Base-by-base conservation (phyloP, 1,140 invertebrate species). In the Drosophila parvula region DNA sequence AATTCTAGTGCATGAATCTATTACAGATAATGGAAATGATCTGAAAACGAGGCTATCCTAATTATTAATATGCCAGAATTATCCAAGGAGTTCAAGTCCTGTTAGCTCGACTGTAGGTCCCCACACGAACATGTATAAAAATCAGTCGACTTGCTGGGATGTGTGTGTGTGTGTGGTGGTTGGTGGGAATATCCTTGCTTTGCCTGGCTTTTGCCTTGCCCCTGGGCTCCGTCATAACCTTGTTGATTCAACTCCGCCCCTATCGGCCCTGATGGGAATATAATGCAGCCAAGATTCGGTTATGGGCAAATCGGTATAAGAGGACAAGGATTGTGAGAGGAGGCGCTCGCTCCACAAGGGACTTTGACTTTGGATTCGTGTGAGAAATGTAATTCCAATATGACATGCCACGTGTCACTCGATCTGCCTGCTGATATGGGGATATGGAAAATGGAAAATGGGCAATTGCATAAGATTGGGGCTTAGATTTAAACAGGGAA, bases 301-400 rank as follows among this genome's bases (percentile, higher is more conserved):
- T 30, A 30, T 48, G 57, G 36, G 18, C 9, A 53, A 55, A 55
- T 55, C 34, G 18, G 18, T 22, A 22, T 22, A 22, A 30, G 14
- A 0, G 14, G 4, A 30, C n/a, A 28, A n/a, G 60, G 4, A 0
- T 14, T 32, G 12, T 53, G 16, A 18, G 9, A 14, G 40, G 36
- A 18, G 63, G 27, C 32, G 27, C 32, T n/a, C 32, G 27, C 32
- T n/a, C 62, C 41, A 48, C 11, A 44, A 40, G 68, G 64, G 43
- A 56, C 44, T 70, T 71, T 71, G 65, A 70, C 65, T 70, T 58
- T 70, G 65, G 65, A 32, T 71, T 73, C 67, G 69, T 73, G 69
- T 73, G 69, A 71, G 69, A 71, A 70, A 73, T 71, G 65, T 73
- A 73, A 73, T 73, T 73, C 38, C 69, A 71, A 73, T 73, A 71